phyloP scores from a whole-genome alignment of 1,140 invertebrate species.

The Lerema accius region DNA sequence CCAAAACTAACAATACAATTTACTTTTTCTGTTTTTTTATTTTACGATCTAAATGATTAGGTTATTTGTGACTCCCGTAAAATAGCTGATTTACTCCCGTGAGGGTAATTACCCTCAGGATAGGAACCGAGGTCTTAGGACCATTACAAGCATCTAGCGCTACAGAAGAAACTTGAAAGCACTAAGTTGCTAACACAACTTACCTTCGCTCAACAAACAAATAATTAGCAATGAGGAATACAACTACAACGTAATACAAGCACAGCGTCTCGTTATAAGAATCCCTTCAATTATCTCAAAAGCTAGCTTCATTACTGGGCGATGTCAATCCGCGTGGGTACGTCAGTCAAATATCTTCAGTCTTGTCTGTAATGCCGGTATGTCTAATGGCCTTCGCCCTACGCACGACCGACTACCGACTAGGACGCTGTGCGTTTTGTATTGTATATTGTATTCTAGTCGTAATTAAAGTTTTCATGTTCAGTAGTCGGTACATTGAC shows the following conservation, averaged over 20 bases:
- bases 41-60: too few relatives aligned
- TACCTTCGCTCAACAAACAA: too few relatives aligned
- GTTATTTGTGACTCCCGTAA: too few relatives aligned
- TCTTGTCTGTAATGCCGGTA: slow-evolving; percentile 19
- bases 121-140: too few relatives aligned
- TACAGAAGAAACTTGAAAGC: too few relatives aligned
- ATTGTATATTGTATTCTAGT: slow-evolving; percentile 25
- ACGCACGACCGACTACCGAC: neutral
- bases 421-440: slow-evolving; percentile 3
- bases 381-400: slow-evolving; percentile 17
- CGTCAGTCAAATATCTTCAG: slow-evolving; percentile 33
- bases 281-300: slow-evolving; percentile 30
- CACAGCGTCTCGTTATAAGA: neutral
- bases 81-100: too few relatives aligned
- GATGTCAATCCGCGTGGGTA: slow-evolving; percentile 29
- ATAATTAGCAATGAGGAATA: neutral
- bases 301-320: slow-evolving; percentile 34
- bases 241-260: too few relatives aligned
- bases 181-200: too few relatives aligned
- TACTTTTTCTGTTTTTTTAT: too few relatives aligned
- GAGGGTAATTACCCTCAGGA: too few relatives aligned
- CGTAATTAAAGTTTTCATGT: slow-evolving; percentile 4
- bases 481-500: slow-evolving; percentile 5
- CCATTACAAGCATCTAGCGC: too few relatives aligned
- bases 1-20: too few relatives aligned